phyloP scores from a whole-genome alignment of 2,888 invertebrate species.

The Acanthosepion esculentum region DNA sequence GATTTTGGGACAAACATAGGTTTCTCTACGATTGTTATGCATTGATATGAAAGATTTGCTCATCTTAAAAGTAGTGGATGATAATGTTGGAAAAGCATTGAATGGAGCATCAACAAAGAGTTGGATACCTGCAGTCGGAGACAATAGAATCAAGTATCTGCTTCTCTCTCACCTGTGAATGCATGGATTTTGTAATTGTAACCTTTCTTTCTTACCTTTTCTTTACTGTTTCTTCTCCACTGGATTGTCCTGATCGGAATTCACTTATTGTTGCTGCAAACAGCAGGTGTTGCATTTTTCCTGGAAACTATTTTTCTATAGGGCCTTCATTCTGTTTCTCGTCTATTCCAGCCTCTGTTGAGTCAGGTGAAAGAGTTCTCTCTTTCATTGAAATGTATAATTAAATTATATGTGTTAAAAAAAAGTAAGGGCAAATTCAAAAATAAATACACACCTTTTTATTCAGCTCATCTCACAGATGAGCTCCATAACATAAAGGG shows the following conservation, averaged over 20 bases:
- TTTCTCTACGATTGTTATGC: too few species aligned
- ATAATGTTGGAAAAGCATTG: too few species aligned
- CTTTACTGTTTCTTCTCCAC: background rate
- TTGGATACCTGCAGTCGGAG: background rate
- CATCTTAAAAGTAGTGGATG: too few species aligned
- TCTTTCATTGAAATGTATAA: background rate
- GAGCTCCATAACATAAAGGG: too few species aligned
- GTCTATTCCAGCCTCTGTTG: background rate
- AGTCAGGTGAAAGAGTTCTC: background rate
- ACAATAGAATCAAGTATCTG: background rate
- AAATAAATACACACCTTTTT: too few species aligned
- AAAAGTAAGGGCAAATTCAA: too few species aligned
- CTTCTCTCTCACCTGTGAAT: slow-evolving; percentile 33
- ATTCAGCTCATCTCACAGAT: too few species aligned
- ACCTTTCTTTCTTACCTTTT: background rate
- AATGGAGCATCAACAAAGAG: background rate
- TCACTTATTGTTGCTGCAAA: background rate
- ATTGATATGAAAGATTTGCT: too few species aligned
- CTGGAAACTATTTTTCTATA: background rate
- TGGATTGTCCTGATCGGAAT: slow-evolving; percentile 4
- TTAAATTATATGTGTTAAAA: background rate
- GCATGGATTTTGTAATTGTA: background rate
- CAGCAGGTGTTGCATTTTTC: background rate
- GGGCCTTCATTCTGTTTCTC: background rate
- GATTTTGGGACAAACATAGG: too few species aligned